phyloP scores from a whole-genome alignment of 2,113 vertebrate species.

The Dasyprocta punctata region DNA sequence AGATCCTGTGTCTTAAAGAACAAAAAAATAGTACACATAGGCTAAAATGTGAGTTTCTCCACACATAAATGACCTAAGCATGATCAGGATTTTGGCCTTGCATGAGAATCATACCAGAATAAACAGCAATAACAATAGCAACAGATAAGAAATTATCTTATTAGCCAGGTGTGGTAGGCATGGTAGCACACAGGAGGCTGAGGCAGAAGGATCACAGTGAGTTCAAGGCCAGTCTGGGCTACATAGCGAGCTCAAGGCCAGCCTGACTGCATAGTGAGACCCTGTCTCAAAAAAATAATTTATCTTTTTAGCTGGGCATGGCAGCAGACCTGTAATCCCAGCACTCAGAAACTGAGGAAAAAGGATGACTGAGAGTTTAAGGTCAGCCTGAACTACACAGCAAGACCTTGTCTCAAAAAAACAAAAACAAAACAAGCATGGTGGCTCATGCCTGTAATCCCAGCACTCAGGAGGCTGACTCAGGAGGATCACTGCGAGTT shows the following conservation, averaged over 20 bases:
- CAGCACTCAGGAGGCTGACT: neutral
- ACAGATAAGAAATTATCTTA: neutral
- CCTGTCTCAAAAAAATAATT: no score
- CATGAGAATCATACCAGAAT: conserved; percentile 28
- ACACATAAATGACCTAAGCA: neutral
- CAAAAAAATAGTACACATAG: neutral
- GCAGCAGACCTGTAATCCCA: no score
- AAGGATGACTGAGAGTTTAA: neutral
- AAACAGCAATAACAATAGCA: neutral
- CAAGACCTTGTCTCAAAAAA: neutral
- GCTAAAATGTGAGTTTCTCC: neutral
- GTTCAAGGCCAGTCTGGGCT: no score
- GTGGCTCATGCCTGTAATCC: neutral
- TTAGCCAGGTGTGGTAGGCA: neutral
- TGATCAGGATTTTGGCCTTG: neutral
- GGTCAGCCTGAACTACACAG: neutral
- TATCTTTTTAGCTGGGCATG: neutral
- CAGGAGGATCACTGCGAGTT: neutral
- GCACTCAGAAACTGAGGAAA: no score
- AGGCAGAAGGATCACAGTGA: no score
- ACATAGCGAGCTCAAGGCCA: no score
- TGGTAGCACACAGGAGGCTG: no score
- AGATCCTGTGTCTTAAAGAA: neutral
- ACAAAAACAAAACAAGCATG: no score
- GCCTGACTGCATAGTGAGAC: no score